Evolutionary conservation across 2,888 invertebrate genomes (phyloP), one percentile per base, ranked within the genome.

Genomic region (Ephialtes manifestator): DNA sequence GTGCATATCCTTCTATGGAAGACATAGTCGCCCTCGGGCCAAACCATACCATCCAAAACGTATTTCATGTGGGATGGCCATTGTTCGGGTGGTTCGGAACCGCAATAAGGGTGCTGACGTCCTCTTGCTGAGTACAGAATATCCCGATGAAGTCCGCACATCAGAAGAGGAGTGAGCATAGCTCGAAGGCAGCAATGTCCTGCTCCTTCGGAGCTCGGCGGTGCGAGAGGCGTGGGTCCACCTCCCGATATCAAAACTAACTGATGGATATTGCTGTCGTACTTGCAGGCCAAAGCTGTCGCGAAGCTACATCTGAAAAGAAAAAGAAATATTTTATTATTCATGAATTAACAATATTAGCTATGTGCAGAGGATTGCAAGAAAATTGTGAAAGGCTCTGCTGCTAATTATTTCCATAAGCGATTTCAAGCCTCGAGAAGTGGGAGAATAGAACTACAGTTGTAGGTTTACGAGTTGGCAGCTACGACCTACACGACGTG

Each of bases 21-120:
- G 39, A 96, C 95, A 67, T 95, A 95, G 93, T 96, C 96, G 0
- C 96, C 96, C 89, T 96, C 96, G 1, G 95, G 95, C 97, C 97
- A 97, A 78, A 94, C 94, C 94, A 96, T 96, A 3, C 96, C 96
- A 84, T 95, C 94, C 89, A 95, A 94, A 70, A 96, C 94, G 90
- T 95, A 94, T 71, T 95, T 93, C 90, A 95, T 94, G 88, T 95
- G 95, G 20, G 94, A 94, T 10, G 95, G 95, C 90, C 95, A 94
- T 86, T 94, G 94, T 81, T 94, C 94, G 48, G 90, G 88, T 60
- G 93, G 90, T 72, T 94, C 93, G 48, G 91, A 87, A 51, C 94
- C 94, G 90, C 95, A 95, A 89, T 94, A 94, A 84, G 94, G 94
- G 88, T 95, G 95, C 89, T 95, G 95, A 87, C 95, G 95, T 24